Evolutionary conservation across 2,888 invertebrate species (phyloP).

Genomic region (Nudaria mundana): DNA sequence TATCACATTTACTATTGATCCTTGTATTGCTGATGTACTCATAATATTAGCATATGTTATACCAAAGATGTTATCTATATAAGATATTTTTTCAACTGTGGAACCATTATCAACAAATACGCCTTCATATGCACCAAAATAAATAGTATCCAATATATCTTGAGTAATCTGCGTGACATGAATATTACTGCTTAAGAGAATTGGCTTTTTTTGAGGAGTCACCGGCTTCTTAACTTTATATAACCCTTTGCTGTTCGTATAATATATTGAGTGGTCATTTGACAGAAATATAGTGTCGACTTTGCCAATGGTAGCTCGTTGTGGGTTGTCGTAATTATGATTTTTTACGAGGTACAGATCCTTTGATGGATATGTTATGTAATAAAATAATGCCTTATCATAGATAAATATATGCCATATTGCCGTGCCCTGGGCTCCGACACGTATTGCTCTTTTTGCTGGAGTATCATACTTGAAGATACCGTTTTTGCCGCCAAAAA

Average conservation of each 20-base stretch:
- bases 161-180: background rate
- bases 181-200: background rate
- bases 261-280: background rate
- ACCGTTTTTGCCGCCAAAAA: background rate
- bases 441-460: background rate
- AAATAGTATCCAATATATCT: background rate
- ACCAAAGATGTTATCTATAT: background rate
- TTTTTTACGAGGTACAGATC: background rate
- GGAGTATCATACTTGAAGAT: background rate
- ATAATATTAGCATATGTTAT: background rate
- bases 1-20: background rate
- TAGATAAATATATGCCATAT: background rate
- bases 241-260: background rate
- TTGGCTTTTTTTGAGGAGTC: background rate
- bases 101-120: background rate
- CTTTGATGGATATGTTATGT: constrained; percentile 1
- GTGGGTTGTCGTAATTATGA: background rate
- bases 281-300: background rate
- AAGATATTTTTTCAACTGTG: background rate
- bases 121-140: constrained; percentile 1
- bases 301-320: background rate
- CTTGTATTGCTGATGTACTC: background rate
- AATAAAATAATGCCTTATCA: background rate
- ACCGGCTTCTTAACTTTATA: background rate
- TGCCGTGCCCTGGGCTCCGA: background rate